Evolutionary conservation across 2,797 vertebrate species (phyloP).

Genomic region (Sternarchorhynchus goeldii): DNA sequence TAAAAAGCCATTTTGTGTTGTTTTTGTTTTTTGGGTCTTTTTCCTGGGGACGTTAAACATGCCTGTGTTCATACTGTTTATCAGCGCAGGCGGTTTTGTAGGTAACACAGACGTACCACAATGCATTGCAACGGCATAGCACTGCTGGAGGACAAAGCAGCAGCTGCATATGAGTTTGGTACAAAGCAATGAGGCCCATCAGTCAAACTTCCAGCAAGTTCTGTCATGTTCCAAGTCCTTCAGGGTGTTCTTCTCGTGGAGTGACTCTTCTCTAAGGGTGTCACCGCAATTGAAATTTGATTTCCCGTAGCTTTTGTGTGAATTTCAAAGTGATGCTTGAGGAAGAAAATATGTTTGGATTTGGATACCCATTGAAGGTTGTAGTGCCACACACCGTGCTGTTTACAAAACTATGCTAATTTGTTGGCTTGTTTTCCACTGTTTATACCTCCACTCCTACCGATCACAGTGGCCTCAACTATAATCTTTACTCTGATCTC

Average conservation of each 20-base stretch:
- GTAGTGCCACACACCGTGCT: too few relatives aligned
- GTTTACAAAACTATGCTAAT: too few relatives aligned
- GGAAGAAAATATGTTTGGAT: background rate
- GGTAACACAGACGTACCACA: constrained; percentile 30
- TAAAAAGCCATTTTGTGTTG: background rate
- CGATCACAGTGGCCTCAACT: too few relatives aligned
- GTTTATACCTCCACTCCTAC: too few relatives aligned
- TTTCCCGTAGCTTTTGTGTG: background rate
- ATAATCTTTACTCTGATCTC: too few relatives aligned
- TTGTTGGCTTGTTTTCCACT: too few relatives aligned
- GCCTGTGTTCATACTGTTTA: constrained; percentile 39
- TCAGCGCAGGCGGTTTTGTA: constrained; percentile 10
- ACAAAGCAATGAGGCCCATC: constrained; percentile 3
- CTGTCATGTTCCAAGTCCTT: background rate
- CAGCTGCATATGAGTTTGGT: constrained; percentile 15
- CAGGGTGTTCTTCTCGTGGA: background rate
- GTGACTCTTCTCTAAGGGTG: constrained; percentile 2
- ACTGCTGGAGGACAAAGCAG: constrained; percentile 4
- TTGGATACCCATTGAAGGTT: background rate
- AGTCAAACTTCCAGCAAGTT: constrained; percentile 24
- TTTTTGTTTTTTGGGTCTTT: background rate
- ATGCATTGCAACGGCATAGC: constrained; percentile 24
- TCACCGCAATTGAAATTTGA: background rate
- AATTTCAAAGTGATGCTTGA: background rate
- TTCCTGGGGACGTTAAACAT: constrained; percentile 18